These are phyloP conservation scores for Piscicola geometra DNA, from an alignment of 2,888 invertebrate species.

Conservation along the genomic window DNA sequence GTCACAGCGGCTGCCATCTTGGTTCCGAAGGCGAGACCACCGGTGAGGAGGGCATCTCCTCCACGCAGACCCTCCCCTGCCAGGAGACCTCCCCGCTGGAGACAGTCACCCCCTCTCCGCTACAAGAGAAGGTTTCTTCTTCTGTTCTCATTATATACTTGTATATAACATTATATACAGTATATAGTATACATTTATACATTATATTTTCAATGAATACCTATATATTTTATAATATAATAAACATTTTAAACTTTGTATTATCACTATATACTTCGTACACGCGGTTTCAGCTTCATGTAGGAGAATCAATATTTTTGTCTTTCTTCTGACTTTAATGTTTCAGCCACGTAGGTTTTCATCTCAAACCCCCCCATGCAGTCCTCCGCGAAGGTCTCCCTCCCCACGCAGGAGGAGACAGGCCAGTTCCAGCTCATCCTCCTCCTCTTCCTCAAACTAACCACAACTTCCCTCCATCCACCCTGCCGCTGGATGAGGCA, in stretches of 20 bases:
- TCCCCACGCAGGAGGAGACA: constrained; percentile 48
- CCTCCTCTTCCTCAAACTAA: constrained; percentile 8
- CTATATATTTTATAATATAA: too few species aligned
- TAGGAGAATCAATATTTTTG: neutral
- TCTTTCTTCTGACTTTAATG: neutral
- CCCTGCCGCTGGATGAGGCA: too few species aligned
- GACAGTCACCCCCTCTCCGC: constrained; percentile 49
- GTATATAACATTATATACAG: too few species aligned
- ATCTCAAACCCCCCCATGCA: neutral
- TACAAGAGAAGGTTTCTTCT: constrained; percentile 48
- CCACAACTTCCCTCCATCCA: too few species aligned
- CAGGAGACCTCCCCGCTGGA: constrained; percentile 43
- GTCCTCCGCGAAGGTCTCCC: constrained; percentile 32
- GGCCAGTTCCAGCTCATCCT: constrained; percentile 53
- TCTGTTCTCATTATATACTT: too few species aligned
- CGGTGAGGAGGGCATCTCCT: constrained; percentile 48
- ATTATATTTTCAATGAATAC: too few species aligned
- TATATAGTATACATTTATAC: too few species aligned
- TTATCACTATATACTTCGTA: neutral
- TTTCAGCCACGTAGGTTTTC: neutral
- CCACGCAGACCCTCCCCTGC: constrained; percentile 43
- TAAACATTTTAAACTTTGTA: too few species aligned
- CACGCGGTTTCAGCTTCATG: neutral
- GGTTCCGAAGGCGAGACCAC: constrained; percentile 57
- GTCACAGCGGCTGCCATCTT: constrained; percentile 90